Conservation (phyloP, 2,888 invertebrate species). For the Lycia hirtaria region DNA sequence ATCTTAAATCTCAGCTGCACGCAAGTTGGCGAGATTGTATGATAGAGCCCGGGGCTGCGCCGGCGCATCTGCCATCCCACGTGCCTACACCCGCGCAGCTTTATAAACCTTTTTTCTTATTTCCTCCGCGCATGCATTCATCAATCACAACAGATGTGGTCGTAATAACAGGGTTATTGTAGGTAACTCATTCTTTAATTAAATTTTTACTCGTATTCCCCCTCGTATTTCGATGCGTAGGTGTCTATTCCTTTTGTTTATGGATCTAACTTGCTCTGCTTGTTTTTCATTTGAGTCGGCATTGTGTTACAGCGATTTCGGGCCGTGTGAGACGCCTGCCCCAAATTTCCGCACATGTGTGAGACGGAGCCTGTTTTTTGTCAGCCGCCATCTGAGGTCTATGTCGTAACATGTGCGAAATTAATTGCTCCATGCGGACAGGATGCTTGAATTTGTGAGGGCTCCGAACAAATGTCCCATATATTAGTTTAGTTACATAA, state of each 20-base stretch:
- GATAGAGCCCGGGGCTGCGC: constrained; percentile 70
- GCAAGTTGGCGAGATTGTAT: constrained; percentile 64
- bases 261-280: constrained; percentile 34
- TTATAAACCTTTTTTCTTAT: constrained; percentile 66
- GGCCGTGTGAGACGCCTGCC: constrained; percentile 58
- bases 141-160: constrained; percentile 78
- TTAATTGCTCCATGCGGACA: constrained; percentile 56
- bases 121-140: constrained; percentile 71
- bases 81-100: constrained; percentile 76
- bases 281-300: constrained; percentile 46
- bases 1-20: constrained; percentile 71
- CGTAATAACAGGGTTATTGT: constrained; percentile 72
- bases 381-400: constrained; percentile 71
- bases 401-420: constrained; percentile 77
- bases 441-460: constrained; percentile 61
- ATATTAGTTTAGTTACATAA: constrained; percentile 19
- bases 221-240: constrained; percentile 58
- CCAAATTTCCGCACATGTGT: constrained; percentile 73
- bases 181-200: constrained; percentile 74
- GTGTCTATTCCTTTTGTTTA: constrained; percentile 57
- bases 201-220: constrained; percentile 59
- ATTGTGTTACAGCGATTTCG: constrained; percentile 42
- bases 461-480: constrained; percentile 48
- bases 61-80: constrained; percentile 82
- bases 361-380: constrained; percentile 72